A percentile compares a stretch with the other conserved stretches of the same genome.
Conservation (phyloP, 2,888 invertebrate species). For the Pemphredon lugubris region DNA sequence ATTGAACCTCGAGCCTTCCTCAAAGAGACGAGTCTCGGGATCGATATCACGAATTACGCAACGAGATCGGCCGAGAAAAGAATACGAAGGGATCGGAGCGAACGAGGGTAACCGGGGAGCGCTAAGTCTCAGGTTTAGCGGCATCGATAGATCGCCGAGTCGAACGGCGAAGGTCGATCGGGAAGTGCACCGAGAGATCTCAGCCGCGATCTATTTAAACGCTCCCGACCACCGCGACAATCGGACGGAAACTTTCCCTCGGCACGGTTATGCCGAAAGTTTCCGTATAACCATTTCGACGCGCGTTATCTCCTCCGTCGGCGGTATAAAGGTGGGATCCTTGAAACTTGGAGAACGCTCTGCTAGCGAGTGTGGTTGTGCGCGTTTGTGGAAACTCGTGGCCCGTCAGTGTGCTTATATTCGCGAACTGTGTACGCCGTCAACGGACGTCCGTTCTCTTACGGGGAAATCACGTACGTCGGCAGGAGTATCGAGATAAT, state of each 20-base stretch:
- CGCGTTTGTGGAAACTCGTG: no score
- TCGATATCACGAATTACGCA: slow-evolving; percentile 2
- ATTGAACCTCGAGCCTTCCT: no score
- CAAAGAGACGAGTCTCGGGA: no score
- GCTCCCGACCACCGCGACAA: slow-evolving; percentile 27
- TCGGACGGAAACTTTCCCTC: slow-evolving; percentile 34
- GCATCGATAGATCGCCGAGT: no score
- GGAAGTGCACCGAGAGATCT: no score
- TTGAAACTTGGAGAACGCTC: slow-evolving; percentile 4
- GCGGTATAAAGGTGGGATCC: not conserved
- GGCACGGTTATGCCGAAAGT: slow-evolving; percentile 41
- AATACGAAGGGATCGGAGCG: not conserved
- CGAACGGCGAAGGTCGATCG: no score
- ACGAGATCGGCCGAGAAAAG: not conserved
- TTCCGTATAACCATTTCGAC: slow-evolving; percentile 43
- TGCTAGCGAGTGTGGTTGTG: slow-evolving; percentile 2
- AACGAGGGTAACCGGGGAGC: not conserved
- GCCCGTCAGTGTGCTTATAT: slow-evolving; percentile 9
- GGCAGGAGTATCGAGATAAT: not conserved
- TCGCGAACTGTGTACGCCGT: not conserved
- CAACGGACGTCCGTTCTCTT: not conserved
- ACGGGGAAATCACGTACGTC: not conserved
- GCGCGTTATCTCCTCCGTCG: slow-evolving; percentile 16
- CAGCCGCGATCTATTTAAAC: no score
- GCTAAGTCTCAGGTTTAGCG: not conserved